A percentile compares a stretch with the other conserved stretches of the same genome.
Evolutionary conservation across 2,888 invertebrate species (phyloP).

Genomic region (Hypsopygia costalis): DNA sequence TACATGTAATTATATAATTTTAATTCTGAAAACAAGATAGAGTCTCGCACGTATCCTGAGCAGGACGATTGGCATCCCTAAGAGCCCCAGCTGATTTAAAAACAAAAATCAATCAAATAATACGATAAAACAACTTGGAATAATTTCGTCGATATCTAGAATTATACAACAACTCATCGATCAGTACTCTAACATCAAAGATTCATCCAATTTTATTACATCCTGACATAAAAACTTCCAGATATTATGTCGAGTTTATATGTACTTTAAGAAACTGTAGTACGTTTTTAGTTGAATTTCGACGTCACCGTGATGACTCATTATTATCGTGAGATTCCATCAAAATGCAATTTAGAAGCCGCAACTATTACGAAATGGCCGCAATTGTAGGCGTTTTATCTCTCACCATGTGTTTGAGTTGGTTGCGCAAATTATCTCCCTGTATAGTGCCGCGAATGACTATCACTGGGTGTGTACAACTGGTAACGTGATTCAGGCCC

Average conservation of each 20-base stretch:
- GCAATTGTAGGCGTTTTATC: constrained; percentile 34
- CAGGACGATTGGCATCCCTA: no score
- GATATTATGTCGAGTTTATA: neutral
- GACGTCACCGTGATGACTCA: neutral
- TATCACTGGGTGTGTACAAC: constrained; percentile 19
- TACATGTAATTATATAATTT: no score
- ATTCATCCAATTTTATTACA: neutral
- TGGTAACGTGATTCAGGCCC: constrained; percentile 26
- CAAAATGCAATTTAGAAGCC: constrained; percentile 28
- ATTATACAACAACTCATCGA: no score
- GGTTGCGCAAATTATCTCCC: constrained; percentile 38
- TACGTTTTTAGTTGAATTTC: no score
- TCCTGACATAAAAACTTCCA: neutral
- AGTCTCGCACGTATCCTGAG: no score
- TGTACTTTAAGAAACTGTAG: neutral
- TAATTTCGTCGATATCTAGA: no score
- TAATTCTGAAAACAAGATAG: no score
- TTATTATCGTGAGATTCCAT: constrained; percentile 14
- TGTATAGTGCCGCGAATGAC: constrained; percentile 21
- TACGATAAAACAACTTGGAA: no score
- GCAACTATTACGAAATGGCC: constrained; percentile 26
- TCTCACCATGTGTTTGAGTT: constrained; percentile 26
- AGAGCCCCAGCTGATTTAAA: no score
- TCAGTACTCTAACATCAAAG: no score
- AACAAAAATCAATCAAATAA: no score